Conservation (phyloP, 2,888 invertebrate genomes). For the Rhopalosiphum nymphaeae region DNA sequence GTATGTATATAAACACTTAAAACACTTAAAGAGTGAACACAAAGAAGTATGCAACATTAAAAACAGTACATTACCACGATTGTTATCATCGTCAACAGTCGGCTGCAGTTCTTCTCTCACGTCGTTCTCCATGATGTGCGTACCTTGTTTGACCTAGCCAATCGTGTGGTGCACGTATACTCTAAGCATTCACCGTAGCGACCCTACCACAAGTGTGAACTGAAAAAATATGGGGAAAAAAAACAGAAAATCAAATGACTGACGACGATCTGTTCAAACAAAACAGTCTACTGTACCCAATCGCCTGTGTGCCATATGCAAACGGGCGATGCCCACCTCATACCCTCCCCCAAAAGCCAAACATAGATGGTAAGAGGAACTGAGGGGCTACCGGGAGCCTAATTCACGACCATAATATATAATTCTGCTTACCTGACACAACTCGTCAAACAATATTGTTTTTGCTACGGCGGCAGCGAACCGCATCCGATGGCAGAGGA, state of each 20-base stretch:
- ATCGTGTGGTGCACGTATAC: background rate
- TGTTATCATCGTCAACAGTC: background rate
- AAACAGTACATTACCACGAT: constrained; percentile 29
- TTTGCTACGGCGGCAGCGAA: background rate
- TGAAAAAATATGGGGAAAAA: background rate
- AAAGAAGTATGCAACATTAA: background rate
- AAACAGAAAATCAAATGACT: background rate
- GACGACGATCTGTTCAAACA: constrained; percentile 14
- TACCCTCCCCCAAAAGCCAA: background rate
- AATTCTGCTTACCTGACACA: background rate
- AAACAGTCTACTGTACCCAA: background rate
- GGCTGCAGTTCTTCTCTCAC: constrained; percentile 20
- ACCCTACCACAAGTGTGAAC: background rate
- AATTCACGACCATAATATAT: background rate
- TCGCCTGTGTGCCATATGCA: background rate
- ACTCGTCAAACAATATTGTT: background rate
- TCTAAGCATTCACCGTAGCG: background rate
- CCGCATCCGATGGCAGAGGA: background rate
- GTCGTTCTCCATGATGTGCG: constrained; percentile 49
- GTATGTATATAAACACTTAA: background rate
- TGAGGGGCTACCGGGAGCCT: background rate
- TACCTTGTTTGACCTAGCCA: background rate
- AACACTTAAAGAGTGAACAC: background rate
- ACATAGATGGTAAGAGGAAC: background rate
- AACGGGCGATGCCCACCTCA: background rate